phyloP scores from a whole-genome alignment of 2,888 invertebrate genomes.

The Polylopha cassiicola region DNA sequence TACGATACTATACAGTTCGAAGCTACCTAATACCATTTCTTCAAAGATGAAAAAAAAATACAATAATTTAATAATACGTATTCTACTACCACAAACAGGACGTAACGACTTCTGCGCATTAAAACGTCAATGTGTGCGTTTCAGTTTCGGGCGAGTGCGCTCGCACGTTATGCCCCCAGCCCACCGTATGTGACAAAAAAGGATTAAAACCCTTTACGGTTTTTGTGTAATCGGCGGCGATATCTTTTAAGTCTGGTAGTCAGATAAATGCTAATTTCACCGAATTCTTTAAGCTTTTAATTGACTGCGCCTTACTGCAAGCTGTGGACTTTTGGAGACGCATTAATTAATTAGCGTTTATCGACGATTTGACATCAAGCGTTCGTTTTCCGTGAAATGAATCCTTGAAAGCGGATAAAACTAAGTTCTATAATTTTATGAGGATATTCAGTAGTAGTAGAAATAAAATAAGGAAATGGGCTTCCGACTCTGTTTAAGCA shows the following conservation, averaged over 20 bases:
- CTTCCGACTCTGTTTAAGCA: no score
- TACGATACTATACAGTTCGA: no score
- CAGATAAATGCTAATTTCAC: slow-evolving; percentile 30
- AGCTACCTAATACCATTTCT: no score
- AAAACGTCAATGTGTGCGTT: slow-evolving; percentile 32
- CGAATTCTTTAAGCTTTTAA: slow-evolving; percentile 10
- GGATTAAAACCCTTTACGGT: slow-evolving; percentile 51
- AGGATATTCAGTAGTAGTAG: no score
- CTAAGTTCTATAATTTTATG: no score
- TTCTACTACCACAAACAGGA: no score
- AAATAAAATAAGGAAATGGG: no score
- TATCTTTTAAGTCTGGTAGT: slow-evolving; percentile 51
- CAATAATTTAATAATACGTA: slow-evolving; percentile 6
- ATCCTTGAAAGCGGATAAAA: no score
- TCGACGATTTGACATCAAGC: no score
- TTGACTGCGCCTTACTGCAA: background rate
- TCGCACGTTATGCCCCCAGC: slow-evolving; percentile 57
- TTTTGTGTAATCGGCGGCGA: slow-evolving; percentile 54
- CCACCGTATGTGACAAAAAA: slow-evolving; percentile 46
- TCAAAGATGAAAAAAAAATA: no score
- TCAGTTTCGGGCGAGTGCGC: slow-evolving; percentile 58
- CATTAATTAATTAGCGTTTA: no score
- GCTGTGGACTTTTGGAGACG: background rate
- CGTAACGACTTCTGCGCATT: slow-evolving; percentile 52
- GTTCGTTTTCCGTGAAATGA: no score